phyloP scores from a whole-genome alignment of 2,888 invertebrate species.

The Stratiomys singularior region DNA sequence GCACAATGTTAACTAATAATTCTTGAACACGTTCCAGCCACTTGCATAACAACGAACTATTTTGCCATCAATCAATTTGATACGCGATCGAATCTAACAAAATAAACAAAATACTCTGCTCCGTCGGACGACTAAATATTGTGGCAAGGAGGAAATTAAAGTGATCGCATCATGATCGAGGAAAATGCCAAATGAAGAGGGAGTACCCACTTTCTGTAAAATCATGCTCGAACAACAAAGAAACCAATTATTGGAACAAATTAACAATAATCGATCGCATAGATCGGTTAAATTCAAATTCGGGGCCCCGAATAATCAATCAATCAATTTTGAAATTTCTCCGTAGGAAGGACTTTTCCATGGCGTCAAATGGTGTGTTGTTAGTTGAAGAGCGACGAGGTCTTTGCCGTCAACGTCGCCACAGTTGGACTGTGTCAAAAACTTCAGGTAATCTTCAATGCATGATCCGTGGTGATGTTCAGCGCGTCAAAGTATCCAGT shows the following conservation, averaged over 20 bases:
- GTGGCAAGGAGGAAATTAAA: constrained; percentile 4
- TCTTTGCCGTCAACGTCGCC: constrained; percentile 33
- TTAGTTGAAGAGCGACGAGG: constrained; percentile 17
- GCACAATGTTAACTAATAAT: no score
- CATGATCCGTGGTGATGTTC: constrained; percentile 26
- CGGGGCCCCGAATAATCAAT: constrained; percentile 50
- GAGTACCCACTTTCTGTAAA: constrained; percentile 7
- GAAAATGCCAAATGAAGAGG: constrained; percentile 3
- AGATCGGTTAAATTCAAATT: constrained; percentile 50
- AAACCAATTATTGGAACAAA: constrained; percentile 53
- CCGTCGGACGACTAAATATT: neutral
- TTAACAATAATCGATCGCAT: constrained; percentile 52
- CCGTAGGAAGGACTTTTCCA: constrained; percentile 29
- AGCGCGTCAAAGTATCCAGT: constrained; percentile 28
- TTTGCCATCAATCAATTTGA: no score
- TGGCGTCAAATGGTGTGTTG: constrained; percentile 26
- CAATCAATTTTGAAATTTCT: constrained; percentile 50
- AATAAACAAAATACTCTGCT: neutral
- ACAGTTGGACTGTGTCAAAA: constrained; percentile 13
- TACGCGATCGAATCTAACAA: no score
- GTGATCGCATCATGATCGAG: neutral
- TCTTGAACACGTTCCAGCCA: no score
- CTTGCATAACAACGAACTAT: no score
- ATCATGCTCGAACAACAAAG: constrained; percentile 48
- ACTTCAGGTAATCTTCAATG: neutral